A percentile compares a stretch with the other conserved stretches of the same genome.
Conservation (phyloP, 2,797 vertebrate genomes). For the Cirrhinus mrigala region DNA sequence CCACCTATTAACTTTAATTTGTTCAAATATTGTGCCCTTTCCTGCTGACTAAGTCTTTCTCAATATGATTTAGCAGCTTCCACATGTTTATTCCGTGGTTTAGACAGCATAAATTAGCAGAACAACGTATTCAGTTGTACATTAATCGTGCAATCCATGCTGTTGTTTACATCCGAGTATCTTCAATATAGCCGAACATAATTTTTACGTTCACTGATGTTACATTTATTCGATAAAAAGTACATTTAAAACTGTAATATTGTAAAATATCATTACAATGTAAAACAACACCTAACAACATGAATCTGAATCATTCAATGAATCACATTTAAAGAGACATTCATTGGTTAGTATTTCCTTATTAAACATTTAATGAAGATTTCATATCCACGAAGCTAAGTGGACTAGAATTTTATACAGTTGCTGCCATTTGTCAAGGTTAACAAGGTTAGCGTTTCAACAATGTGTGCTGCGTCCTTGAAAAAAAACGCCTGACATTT, state of each 20-base stretch:
- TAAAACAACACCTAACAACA: not conserved
- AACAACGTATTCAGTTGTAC: no score
- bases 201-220: not conserved
- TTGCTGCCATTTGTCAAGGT: not conserved
- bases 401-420: not conserved
- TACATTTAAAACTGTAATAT: not conserved
- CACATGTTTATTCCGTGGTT: no score
- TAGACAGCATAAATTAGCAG: no score
- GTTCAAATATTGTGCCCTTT: no score
- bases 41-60: no score
- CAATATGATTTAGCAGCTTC: no score
- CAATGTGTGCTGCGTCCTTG: slow-evolving; percentile 15
- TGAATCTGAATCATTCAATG: not conserved
- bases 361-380: not conserved
- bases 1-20: no score
- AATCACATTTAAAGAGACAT: not conserved
- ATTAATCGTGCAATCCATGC: no score
- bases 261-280: not conserved
- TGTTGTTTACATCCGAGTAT: no score
- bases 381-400: not conserved
- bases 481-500: slow-evolving; percentile 12
- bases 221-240: no score
- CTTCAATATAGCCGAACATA: no score
- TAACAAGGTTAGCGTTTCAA: slow-evolving; percentile 31
- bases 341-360: not conserved